Conservation (phyloP, 2,113 vertebrate genomes). For the Heteronetta atricapilla region DNA sequence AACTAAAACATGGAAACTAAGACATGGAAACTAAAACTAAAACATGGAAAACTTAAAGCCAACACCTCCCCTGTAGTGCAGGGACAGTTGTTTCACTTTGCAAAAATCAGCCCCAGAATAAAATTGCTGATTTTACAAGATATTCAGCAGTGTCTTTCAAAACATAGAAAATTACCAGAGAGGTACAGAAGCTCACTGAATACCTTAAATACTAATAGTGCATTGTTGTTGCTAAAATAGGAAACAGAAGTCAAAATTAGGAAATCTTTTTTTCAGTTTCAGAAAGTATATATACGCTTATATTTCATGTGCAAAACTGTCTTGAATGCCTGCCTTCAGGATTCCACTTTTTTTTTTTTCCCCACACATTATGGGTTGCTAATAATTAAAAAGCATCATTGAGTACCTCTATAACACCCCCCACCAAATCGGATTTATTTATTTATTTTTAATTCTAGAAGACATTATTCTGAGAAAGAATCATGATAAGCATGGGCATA, state of each 20-base stretch:
- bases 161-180: not conserved
- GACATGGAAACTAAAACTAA: too few relatives aligned
- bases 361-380: not conserved
- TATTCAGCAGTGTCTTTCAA: not conserved
- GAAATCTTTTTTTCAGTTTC: not conserved
- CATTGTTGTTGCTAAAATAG: not conserved
- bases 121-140: not conserved
- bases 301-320: not conserved
- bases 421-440: too few relatives aligned
- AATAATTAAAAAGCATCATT: not conserved
- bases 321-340: not conserved
- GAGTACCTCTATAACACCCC: not conserved
- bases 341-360: not conserved
- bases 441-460: not conserved
- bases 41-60: not conserved
- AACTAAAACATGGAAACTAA: too few relatives aligned
- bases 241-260: not conserved
- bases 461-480: not conserved
- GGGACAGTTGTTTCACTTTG: not conserved
- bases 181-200: not conserved
- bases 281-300: not conserved
- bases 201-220: accelerated
- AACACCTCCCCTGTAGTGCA: not conserved
- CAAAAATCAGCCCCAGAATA: not conserved
- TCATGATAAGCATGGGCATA: not conserved